These are phyloP conservation scores for Sebastiscus tertius DNA, from an alignment of 2,797 vertebrate genomes.

Conservation along the genomic window DNA sequence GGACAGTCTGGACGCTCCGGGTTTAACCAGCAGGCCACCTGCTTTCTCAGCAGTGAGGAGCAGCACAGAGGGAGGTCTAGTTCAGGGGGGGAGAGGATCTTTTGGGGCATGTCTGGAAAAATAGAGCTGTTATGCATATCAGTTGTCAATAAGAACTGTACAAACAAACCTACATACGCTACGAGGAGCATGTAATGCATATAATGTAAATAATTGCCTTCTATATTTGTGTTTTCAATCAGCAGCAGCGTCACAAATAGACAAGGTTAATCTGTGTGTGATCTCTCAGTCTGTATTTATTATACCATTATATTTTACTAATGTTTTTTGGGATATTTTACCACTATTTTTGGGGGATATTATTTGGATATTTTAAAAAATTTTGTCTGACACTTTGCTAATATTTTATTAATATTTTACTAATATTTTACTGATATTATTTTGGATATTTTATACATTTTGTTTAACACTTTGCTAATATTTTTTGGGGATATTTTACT, in stretches of 20 bases:
- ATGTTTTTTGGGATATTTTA: too few relatives aligned
- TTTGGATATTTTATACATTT: too few relatives aligned
- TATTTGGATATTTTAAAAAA: too few relatives aligned
- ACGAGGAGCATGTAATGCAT: not conserved
- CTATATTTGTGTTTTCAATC: slow-evolving; percentile 3
- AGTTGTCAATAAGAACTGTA: not conserved
- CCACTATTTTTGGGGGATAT: too few relatives aligned
- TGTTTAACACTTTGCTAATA: too few relatives aligned
- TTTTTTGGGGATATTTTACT: too few relatives aligned
- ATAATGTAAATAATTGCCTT: not conserved
- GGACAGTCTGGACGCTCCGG: slow-evolving; percentile 51
- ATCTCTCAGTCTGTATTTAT: not conserved
- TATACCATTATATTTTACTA: too few relatives aligned
- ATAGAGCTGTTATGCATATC: too few relatives aligned
- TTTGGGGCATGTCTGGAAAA: slow-evolving; percentile 42
- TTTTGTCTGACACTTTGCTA: too few relatives aligned
- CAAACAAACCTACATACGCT: not conserved
- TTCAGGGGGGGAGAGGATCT: slow-evolving; percentile 38
- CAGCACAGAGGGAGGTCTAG: slow-evolving; percentile 52
- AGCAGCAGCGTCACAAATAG: slow-evolving; percentile 29
- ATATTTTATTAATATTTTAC: too few relatives aligned
- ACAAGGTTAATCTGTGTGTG: slow-evolving; percentile 38
- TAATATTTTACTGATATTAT: too few relatives aligned
- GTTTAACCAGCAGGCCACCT: slow-evolving; percentile 69
- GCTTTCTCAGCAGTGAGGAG: slow-evolving; percentile 59